Conservation (phyloP, 2,797 vertebrate genomes). For the Halcyon smyrnensis region DNA sequence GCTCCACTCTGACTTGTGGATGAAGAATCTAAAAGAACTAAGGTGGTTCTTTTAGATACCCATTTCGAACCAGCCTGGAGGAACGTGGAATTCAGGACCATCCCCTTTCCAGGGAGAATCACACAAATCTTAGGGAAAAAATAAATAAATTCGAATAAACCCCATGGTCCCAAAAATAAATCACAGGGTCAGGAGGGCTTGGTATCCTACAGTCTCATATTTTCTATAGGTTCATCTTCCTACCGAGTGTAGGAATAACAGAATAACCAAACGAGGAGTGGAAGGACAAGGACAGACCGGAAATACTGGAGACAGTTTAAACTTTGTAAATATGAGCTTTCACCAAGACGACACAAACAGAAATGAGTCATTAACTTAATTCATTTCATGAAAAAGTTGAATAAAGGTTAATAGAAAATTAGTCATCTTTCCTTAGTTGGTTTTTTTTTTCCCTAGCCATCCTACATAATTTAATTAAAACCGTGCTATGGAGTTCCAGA, state of each 20-base stretch:
- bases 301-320: slow-evolving; percentile 29
- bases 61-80: not conserved
- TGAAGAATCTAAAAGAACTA: not conserved
- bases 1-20: not conserved
- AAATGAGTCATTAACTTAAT: slow-evolving; percentile 55
- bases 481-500: slow-evolving; percentile 35
- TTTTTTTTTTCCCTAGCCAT: slow-evolving; percentile 21
- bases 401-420: slow-evolving; percentile 70
- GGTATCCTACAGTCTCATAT: not conserved
- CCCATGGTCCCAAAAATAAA: not conserved
- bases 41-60: not conserved
- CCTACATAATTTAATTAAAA: slow-evolving; percentile 65
- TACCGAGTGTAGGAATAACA: not conserved
- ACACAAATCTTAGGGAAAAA: not conserved
- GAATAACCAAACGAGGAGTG: not conserved
- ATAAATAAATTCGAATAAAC: rapidly evolving
- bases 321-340: slow-evolving; percentile 36
- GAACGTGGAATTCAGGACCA: not conserved
- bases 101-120: not conserved
- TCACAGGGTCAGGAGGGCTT: not conserved
- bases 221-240: not conserved
- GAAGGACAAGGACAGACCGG: not conserved
- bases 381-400: slow-evolving; percentile 53
- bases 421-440: slow-evolving; percentile 48
- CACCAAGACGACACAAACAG: slow-evolving; percentile 19